Evolutionary conservation across 2,888 invertebrate species (phyloP), one percentile per base, ranked within the genome.

Genomic region (Thera obeliscata): DNA sequence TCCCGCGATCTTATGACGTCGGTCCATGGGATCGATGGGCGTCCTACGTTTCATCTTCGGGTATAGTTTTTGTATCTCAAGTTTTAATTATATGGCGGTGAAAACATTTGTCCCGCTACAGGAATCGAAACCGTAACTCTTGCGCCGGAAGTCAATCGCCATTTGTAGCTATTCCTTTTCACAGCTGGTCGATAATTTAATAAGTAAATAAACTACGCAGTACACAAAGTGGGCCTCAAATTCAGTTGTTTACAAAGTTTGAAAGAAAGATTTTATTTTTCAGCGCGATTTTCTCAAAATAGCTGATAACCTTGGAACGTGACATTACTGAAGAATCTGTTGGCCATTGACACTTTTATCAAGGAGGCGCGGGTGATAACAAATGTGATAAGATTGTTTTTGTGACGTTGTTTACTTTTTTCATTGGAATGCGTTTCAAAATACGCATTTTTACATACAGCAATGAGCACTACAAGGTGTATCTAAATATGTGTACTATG

Each of bases 301-400:
- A 57, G 2, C 3, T 11, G 46, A 68, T 76, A 74, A 75, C 78
- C 77, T 77, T 77, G 74, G 71, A 33, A 61, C 9, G 54, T 82
- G 81, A 79, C 78, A 76, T 78, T 77, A 72, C 49, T 61, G 61
- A 56, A 74, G 49, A 78, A 74, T 76, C 65, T 43, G 65, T 62
- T 61, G 77, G 80, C 78, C 80, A 79, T 74, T 80, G 80, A 80
- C 82, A 75, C 67, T 56, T 72, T 72, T 80, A 81, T 81, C 78
- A 58, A 56, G 61, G 56, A 72, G 71, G 73, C 59, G 69, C 69
- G 55, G 46, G 48, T 63, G 78, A 77, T 77, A 74, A 64, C 41
- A 55, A 6, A 67, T 12, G 22, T 68, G 75, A 75, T 78, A 74
- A 76, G 74, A 76, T 64, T 67, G 65, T 67, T 64, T 72, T 72